Base-by-base conservation (phyloP, 1,140 invertebrate species). In the Kradibia gibbosae region DNA sequence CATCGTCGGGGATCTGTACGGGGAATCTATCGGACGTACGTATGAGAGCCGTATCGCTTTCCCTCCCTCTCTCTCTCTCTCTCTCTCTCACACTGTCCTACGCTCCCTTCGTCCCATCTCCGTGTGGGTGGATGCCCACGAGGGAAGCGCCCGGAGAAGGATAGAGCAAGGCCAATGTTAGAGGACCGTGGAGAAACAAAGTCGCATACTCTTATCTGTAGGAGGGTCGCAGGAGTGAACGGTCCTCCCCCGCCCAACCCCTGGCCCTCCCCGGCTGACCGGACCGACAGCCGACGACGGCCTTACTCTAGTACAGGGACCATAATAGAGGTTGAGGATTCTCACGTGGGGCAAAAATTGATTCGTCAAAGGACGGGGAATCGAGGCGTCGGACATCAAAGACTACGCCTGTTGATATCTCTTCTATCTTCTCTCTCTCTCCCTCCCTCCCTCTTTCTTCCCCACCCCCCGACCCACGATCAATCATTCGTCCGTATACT, bases 171-270 rank as follows among this genome's bases (percentile, higher is more conserved):
- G 42, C 25, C 25, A 22, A 25, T 1, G 7, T 48, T 34, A 28
- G n/a, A 11, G 36, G 31, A 22, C 4, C 25, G 31, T 67, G 45
- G 57, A 53, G 45, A 67, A 75, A 55, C 79, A 55, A 75, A 80
- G 75, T 80, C 72, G 65, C 70, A 57, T 45, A 20, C 22, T 25
- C 57, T 74, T 80, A 65, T 80, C 79, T 75, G 28, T 8, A 15
- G 62, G 77, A 28, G 45, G 31, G 31, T 53, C 22, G 42, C 17
- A 8, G 36, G 25, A 71, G 42, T 11, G 67, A 31, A 17, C 11
- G 60, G 3, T n/a, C 13, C 25, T 62, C 13, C 10, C 11, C 20
- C 25, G 13, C 7, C 31, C 11, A 60, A 53, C 22, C 60, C 60
- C 55, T 13, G 25, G 39, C 25, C 57, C 42, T 65, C 48, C 57